Evolutionary conservation across 2,797 vertebrate genomes (phyloP).

Genomic region (Anguilla anguilla): DNA sequence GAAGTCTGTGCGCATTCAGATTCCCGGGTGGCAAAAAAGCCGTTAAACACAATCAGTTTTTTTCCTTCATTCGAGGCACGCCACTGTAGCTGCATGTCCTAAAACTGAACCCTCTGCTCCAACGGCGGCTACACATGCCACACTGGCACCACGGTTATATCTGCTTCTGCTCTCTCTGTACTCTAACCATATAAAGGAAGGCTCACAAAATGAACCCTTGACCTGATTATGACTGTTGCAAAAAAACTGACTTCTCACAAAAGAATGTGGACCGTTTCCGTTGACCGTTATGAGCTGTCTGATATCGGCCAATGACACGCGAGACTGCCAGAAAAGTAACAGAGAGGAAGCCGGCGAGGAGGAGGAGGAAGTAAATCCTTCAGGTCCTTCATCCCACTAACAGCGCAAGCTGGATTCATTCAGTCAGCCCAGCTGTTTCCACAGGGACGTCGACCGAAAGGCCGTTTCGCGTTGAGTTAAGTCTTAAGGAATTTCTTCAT

Average conservation of each 20-base stretch:
- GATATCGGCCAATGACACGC: background rate
- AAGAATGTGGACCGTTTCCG: background rate
- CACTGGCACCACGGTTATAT: background rate
- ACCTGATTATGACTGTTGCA: background rate
- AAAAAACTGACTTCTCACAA: background rate
- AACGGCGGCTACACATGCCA: background rate
- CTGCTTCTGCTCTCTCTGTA: background rate
- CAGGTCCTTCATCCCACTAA: background rate
- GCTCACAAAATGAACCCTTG: background rate
- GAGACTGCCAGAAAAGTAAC: background rate
- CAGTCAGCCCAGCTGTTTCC: background rate
- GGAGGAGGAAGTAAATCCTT: background rate
- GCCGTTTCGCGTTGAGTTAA: background rate
- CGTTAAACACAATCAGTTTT: slow-evolving; percentile 15
- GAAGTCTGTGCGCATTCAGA: background rate
- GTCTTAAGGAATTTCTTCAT: background rate
- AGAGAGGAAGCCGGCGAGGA: background rate
- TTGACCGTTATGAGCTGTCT: background rate
- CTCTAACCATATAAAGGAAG: slow-evolving; percentile 5
- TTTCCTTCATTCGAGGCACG: background rate
- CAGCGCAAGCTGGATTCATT: background rate
- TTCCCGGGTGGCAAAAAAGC: slow-evolving; percentile 1
- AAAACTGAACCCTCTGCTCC: background rate
- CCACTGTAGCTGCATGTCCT: background rate
- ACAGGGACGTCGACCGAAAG: background rate